Evolutionary conservation across 2,797 vertebrate genomes (phyloP), one percentile per base, ranked within the genome.

Genomic region (Capromys pilorides): DNA sequence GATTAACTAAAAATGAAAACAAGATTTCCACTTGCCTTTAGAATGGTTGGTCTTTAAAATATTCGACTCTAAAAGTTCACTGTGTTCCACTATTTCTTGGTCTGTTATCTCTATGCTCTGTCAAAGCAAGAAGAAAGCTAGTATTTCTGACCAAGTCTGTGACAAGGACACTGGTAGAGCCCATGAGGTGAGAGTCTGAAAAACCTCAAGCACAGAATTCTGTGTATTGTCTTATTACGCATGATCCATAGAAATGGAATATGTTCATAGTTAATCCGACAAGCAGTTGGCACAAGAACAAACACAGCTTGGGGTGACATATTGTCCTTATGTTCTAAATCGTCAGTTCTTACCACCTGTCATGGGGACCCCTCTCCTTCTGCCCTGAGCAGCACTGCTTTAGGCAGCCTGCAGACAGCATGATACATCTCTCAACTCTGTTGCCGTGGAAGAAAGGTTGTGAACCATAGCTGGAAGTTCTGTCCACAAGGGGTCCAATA

Each of bases 221-320:
- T 96, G 79, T 91, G 39, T 93, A 69, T 89, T 95, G 89, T 79
- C 93, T 75, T 86, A 22, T 85, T 87, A 69, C 78, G 91, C 7
- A 18, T 91, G 91, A 96, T 73, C 78, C 86, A 88, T 93, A 62
- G 85, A 95, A 95, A 86, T 91, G 88, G 88, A 66, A 64, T 92
- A 67, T 96, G 95, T 94, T 97, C 95, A 83, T 86, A 86, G 91
- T 95, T 96, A 92, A 94, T 96, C 93, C 96, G 97, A 96, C 93
- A 96, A 92, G 94, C 88, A 91, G 1, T 91, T 96, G 97, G 95
- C 92, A 93, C 26, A n/a, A 84, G 81, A 94, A 73, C 92, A 88
- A 87, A 51, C 89, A 95, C 96, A 96, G 94, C 96, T 85, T 96
- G 95, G 88, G 93, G 67, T 94, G 79, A 13, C 93, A 96, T 93